These are phyloP conservation scores for Phaenicophaeus curvirostris DNA, from an alignment of 2,797 vertebrate genomes.

Conservation along the genomic window DNA sequence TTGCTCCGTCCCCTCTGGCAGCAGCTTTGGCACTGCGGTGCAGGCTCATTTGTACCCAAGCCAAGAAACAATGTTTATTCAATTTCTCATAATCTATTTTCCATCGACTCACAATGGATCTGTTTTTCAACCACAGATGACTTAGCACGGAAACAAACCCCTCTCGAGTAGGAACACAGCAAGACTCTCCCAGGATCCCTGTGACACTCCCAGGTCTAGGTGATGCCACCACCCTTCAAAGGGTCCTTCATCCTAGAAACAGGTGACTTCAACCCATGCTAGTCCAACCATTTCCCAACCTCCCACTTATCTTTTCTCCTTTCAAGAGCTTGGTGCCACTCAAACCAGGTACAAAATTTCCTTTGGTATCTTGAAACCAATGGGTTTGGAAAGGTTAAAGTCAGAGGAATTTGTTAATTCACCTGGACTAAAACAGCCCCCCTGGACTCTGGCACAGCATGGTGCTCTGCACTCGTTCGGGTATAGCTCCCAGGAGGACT, in stretches of 20 bases:
- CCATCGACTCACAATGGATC: constrained; percentile 57
- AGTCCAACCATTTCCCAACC: neutral
- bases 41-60: neutral
- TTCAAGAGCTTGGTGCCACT: neutral
- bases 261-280: neutral
- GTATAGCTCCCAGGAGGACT: neutral
- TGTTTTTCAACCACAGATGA: constrained; percentile 55
- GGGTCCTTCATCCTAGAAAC: neutral
- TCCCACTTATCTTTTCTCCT: neutral
- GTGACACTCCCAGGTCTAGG: neutral
- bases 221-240: neutral
- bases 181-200: neutral
- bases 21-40: neutral
- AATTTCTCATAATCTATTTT: constrained; percentile 54
- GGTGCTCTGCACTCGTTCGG: neutral
- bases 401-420: neutral
- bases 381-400: accelerated
- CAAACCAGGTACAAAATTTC: neutral
- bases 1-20: neutral
- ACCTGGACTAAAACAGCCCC: neutral
- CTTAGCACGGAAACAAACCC: constrained; percentile 29
- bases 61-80: constrained; percentile 61
- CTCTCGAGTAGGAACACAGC: neutral
- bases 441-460: accelerated
- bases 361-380: neutral